Evolutionary conservation across 1,140 invertebrate species (phyloP).

Genomic region (Drosophila azteca): DNA sequence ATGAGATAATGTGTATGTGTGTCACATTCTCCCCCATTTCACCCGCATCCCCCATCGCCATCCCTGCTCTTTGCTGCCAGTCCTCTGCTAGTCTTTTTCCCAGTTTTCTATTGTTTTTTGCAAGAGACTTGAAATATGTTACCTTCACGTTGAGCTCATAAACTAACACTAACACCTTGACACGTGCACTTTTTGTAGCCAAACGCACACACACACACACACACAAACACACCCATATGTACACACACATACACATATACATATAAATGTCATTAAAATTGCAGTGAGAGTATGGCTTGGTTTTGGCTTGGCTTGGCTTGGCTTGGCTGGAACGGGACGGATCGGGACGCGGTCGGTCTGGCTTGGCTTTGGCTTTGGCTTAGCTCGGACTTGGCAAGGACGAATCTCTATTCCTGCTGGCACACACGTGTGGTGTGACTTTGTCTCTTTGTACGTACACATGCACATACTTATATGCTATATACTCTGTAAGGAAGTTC

Average conservation of each 20-base stretch:
- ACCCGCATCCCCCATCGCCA: not conserved
- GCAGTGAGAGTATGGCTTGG: constrained; percentile 73
- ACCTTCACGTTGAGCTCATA: constrained; percentile 81
- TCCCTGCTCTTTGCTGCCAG: not conserved
- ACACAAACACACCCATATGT: constrained; percentile 10
- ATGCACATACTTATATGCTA: not conserved
- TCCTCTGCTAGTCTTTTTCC: constrained; percentile 19
- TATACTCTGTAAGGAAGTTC: constrained; percentile 20
- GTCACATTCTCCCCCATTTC: constrained; percentile 60
- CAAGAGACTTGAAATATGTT: constrained; percentile 78
- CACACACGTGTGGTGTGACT: constrained; percentile 16
- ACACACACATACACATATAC: constrained; percentile 16
- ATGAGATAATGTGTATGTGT: constrained; percentile 82
- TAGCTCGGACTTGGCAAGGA: constrained; percentile 65
- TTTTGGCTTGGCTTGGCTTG: constrained; percentile 58
- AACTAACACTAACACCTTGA: constrained; percentile 82
- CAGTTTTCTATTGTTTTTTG: constrained; percentile 67
- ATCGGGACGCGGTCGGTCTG: too few species aligned
- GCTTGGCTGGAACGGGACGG: constrained; percentile 14
- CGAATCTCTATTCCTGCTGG: constrained; percentile 51
- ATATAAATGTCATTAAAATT: constrained; percentile 79
- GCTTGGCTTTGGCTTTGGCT: constrained; percentile 32
- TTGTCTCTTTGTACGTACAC: constrained; percentile 14
- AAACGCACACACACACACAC: constrained; percentile 41
- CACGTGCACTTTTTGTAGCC: constrained; percentile 76